A percentile compares a stretch with the other conserved stretches of the same genome.
phyloP scores from a whole-genome alignment of 2,797 vertebrate species.

The Tinamus major region DNA sequence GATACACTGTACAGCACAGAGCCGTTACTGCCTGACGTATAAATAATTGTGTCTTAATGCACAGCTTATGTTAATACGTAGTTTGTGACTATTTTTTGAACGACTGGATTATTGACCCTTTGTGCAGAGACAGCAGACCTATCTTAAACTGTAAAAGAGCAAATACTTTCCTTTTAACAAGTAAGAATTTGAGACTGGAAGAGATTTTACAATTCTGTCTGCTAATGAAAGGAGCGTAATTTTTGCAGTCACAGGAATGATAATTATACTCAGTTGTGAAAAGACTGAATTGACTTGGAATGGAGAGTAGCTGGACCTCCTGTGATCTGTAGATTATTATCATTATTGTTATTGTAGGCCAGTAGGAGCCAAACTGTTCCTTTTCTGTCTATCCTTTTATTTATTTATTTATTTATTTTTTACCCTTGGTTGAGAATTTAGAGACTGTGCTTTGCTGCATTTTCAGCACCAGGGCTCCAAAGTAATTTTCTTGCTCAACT shows the following conservation, averaged over 20 bases:
- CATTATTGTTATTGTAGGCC: background rate
- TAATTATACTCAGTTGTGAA: background rate
- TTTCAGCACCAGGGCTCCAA: slow-evolving; percentile 38
- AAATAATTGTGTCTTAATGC: slow-evolving; percentile 65
- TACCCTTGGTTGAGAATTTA: background rate
- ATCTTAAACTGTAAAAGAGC: slow-evolving; percentile 6
- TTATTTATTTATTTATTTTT: background rate
- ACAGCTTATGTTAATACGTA: slow-evolving; percentile 65
- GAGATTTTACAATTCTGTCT: background rate
- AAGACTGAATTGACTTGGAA: background rate
- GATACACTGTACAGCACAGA: background rate
- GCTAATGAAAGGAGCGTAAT: background rate
- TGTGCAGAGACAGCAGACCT: slow-evolving; percentile 17
- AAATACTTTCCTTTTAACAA: background rate
- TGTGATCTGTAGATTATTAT: background rate
- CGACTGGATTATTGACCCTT: slow-evolving; percentile 63
- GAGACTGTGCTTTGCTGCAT: slow-evolving; percentile 29
- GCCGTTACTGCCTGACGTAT: slow-evolving; percentile 40
- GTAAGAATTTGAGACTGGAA: background rate
- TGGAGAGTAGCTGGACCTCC: slow-evolving; percentile 24
- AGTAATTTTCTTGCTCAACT: slow-evolving; percentile 39
- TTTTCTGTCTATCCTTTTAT: slow-evolving; percentile 9
- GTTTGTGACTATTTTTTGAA: slow-evolving; percentile 52
- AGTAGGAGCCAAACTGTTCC: background rate
- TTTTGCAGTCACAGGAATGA: slow-evolving; percentile 27